Conservation (phyloP, 2,888 invertebrate species). For the Tenodera sinensis region DNA sequence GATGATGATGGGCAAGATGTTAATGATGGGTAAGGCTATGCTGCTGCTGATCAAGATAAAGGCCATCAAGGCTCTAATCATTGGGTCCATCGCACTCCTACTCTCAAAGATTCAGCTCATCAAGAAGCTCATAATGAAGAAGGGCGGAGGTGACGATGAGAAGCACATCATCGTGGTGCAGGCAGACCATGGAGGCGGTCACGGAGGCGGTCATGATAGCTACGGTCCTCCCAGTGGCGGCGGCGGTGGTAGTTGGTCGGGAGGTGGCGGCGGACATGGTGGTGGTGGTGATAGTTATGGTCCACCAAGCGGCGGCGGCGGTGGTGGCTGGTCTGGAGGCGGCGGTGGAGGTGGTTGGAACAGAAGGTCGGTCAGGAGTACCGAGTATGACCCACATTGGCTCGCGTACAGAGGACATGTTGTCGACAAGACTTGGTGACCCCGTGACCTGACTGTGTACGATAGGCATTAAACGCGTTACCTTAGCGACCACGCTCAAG, state of each 20-base stretch:
- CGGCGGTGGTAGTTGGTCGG: slow-evolving; percentile 26
- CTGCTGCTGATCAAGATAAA: slow-evolving; percentile 57
- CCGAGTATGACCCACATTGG: slow-evolving; percentile 21
- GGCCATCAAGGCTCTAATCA: slow-evolving; percentile 37
- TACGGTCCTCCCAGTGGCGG: slow-evolving; percentile 29
- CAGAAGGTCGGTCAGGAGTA: slow-evolving; percentile 49
- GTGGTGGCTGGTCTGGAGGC: slow-evolving; percentile 50
- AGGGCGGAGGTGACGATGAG: slow-evolving; percentile 34
- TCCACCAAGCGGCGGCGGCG: slow-evolving; percentile 36
- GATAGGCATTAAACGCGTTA: background rate
- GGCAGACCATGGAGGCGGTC: slow-evolving; percentile 28
- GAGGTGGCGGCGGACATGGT: slow-evolving; percentile 21
- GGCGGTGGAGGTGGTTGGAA: slow-evolving; percentile 40
- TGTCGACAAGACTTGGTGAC: background rate
- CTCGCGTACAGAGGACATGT: slow-evolving; percentile 26
- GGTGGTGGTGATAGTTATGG: slow-evolving; percentile 36
- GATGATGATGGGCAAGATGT: slow-evolving; percentile 58
- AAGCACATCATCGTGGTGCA: slow-evolving; percentile 38
- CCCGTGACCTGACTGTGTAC: background rate
- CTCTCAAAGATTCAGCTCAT: slow-evolving; percentile 36
- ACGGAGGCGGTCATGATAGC: slow-evolving; percentile 29
- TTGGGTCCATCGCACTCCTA: slow-evolving; percentile 36
- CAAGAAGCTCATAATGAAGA: slow-evolving; percentile 33
- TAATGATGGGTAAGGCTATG: slow-evolving; percentile 60
- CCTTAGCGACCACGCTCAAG: background rate